Percentiles rank a stretch among this genome's conserved stretches.
Evolutionary conservation across 1,140 invertebrate genomes (phyloP).

Genomic region (Sitobion miscanthi): DNA sequence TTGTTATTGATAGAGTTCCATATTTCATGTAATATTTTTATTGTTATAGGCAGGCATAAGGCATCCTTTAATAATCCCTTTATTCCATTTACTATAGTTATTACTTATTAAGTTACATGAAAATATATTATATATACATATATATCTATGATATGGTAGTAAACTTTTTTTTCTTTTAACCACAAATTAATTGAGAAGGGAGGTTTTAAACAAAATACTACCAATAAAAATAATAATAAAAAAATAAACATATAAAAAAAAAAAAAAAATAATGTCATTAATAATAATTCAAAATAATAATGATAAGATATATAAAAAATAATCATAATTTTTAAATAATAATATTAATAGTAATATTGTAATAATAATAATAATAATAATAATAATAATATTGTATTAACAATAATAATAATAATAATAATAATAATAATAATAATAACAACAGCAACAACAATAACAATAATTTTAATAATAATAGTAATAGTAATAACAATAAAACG

Average conservation of each 20-base stretch:
- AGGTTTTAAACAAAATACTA: not conserved
- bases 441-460: constrained; percentile 47
- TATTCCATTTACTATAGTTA: not conserved
- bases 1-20: not conserved
- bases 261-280: not conserved
- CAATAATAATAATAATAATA: not conserved
- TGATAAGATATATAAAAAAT: not conserved
- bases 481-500: constrained; percentile 40
- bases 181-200: constrained; percentile 14
- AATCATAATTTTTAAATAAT: not conserved
- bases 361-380: constrained; percentile 26
- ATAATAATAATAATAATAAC: constrained; percentile 38
- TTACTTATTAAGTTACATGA: not conserved
- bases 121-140: not conserved
- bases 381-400: constrained; percentile 19
- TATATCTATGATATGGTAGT: not conserved
- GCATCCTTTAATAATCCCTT: not conserved
- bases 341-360: not conserved
- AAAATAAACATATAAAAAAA: not conserved
- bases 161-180: constrained; percentile 57
- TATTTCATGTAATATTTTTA: not conserved
- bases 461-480: constrained; percentile 32
- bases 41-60: not conserved
- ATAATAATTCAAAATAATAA: constrained; percentile 19
- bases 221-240: not conserved